A percentile compares a stretch with the other conserved stretches of the same genome.
Conservation (phyloP, 2,113 vertebrate genomes). For the Tetrao urogallus region DNA sequence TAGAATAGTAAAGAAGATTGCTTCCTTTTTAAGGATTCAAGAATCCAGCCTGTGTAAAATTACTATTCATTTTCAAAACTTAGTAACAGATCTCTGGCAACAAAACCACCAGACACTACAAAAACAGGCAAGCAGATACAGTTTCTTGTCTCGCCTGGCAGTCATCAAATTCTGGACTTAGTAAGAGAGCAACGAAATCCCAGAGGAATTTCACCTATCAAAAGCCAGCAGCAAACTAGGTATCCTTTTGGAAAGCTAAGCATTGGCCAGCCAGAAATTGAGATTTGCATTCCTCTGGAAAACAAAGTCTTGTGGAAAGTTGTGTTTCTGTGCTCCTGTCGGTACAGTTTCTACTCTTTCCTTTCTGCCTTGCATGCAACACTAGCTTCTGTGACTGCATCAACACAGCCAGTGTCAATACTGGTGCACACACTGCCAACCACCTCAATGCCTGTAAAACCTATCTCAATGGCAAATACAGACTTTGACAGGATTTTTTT, state of each 20-base stretch:
- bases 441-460: background rate
- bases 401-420: background rate
- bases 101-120: background rate
- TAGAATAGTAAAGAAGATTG: background rate
- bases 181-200: background rate
- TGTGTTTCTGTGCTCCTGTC: background rate
- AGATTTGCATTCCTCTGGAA: constrained; percentile 17
- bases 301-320: background rate
- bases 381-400: accelerated
- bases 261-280: background rate
- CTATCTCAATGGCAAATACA: background rate
- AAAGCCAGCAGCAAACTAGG: background rate
- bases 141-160: background rate
- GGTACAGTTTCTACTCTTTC: background rate
- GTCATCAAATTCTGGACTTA: background rate
- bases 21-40: background rate
- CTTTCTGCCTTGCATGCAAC: background rate
- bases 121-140: constrained; percentile 20
- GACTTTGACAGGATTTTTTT: background rate
- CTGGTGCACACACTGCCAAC: background rate
- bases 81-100: constrained; percentile 16
- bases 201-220: background rate
- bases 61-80: background rate
- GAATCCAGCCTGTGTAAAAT: background rate
- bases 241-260: constrained; percentile 12